Percentiles rank a stretch among this genome's conserved stretches.
Conservation (phyloP, 2,888 invertebrate species). For the Mythimna ferrago region DNA sequence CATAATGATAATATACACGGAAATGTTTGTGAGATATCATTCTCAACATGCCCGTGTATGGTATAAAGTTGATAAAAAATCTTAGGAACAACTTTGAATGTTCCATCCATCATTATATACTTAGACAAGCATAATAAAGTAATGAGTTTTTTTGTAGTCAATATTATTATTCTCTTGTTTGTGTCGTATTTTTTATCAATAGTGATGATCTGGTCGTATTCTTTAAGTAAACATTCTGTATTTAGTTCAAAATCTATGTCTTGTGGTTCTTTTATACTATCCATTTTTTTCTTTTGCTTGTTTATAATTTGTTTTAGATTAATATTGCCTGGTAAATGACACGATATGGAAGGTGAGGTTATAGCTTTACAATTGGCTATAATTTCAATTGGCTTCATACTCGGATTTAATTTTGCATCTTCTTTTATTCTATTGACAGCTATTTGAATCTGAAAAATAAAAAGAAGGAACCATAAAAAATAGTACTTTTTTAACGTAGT, state of each 20-base stretch:
- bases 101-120: conserved; percentile 11
- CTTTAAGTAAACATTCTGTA: conserved; percentile 4
- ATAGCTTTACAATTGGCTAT: conserved; percentile 4
- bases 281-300: conserved; percentile 3
- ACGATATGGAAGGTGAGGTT: conserved; percentile 2
- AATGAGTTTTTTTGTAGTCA: conserved; percentile 6
- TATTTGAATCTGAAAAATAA: no score
- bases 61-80: no score
- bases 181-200: conserved; percentile 9
- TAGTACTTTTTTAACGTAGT: no score
- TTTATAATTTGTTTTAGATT: conserved; percentile 10
- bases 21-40: no score
- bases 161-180: conserved; percentile 2
- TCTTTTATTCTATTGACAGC: no score
- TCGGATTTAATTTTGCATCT: no score
- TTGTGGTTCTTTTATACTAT: conserved; percentile 2
- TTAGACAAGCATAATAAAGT: conserved; percentile 9
- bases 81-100: conserved; percentile 7
- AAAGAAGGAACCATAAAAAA: no score
- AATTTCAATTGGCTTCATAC: conserved; percentile 5
- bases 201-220: conserved; percentile 6
- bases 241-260: conserved; percentile 6
- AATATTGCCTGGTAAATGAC: conserved; percentile 2
- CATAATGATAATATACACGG: no score
- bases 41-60: no score